Conservation (phyloP, 37 sponge, comb jelly and placozoan genomes). For the Cladorhizidae sp. region DNA sequence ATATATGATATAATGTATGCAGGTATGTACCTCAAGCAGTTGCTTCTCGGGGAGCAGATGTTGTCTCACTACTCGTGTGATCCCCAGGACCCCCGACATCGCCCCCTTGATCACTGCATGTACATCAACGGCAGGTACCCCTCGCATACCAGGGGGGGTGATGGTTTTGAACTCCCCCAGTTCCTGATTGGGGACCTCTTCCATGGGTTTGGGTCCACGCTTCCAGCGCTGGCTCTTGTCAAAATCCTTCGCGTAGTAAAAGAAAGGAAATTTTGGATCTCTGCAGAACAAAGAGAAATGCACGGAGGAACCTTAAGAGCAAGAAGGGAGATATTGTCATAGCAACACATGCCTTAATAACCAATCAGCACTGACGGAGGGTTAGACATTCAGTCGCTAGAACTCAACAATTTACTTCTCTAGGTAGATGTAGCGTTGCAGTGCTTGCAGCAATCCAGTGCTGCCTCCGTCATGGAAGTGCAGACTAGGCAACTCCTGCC, state of each 20-base stretch:
- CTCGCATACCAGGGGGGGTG: not conserved
- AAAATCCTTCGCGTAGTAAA: not conserved
- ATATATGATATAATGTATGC: not conserved
- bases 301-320: not conserved
- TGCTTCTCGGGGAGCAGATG: conserved; percentile 34
- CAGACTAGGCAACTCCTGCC: conserved; percentile 50
- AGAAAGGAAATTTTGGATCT: not conserved
- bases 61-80: conserved; percentile 52
- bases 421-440: conserved; percentile 58
- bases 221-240: conserved; percentile 25
- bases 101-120: conserved; percentile 4
- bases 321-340: too few species aligned
- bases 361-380: too few species aligned
- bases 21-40: conserved; percentile 25
- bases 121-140: not conserved
- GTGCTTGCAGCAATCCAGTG: conserved; percentile 24
- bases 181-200: too few species aligned
- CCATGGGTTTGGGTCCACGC: not conserved
- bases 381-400: too few species aligned
- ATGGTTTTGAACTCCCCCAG: not conserved
- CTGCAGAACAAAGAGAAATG: conserved; percentile 2
- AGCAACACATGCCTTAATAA: too few species aligned
- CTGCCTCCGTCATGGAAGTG: conserved; percentile 82
- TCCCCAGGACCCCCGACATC: conserved; percentile 27
- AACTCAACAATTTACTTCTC: conserved; percentile 7